These are phyloP conservation scores for Leptinotarsa juncta DNA, from an alignment of 2,888 invertebrate genomes.

Conservation along the genomic window DNA sequence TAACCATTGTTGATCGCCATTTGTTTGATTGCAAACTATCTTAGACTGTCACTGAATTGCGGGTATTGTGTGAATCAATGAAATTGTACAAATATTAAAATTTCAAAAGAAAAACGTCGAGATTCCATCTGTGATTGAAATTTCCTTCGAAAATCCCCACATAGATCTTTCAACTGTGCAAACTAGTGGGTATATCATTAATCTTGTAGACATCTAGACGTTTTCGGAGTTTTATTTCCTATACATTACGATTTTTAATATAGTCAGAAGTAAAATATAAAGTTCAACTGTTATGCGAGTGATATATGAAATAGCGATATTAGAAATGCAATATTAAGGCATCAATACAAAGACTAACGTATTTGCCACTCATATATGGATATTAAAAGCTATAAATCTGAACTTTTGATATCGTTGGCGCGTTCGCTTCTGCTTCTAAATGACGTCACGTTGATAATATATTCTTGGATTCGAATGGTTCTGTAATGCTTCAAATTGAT, in stretches of 20 bases:
- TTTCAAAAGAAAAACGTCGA: neutral
- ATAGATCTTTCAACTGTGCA: slow-evolving; percentile 1
- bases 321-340: slow-evolving; percentile 44
- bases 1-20: too few species aligned
- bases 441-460: slow-evolving; percentile 22
- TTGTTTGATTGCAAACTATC: too few species aligned
- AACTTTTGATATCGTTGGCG: slow-evolving; percentile 36
- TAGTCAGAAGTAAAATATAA: slow-evolving; percentile 45
- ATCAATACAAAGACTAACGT: slow-evolving; percentile 46
- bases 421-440: slow-evolving; percentile 27
- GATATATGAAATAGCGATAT: slow-evolving; percentile 49
- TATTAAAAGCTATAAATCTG: slow-evolving; percentile 52
- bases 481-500: neutral
- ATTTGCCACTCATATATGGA: slow-evolving; percentile 48
- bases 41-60: neutral
- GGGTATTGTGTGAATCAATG: too few species aligned
- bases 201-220: slow-evolving; percentile 20
- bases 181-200: slow-evolving; percentile 19
- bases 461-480: slow-evolving; percentile 17
- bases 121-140: slow-evolving; percentile 6
- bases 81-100: too few species aligned
- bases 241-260: slow-evolving; percentile 42
- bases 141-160: slow-evolving; percentile 5
- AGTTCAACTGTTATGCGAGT: slow-evolving; percentile 35
- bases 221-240: slow-evolving; percentile 28